Percentiles rank a stretch among this genome's conserved stretches.
phyloP scores from a whole-genome alignment of 2,113 vertebrate species.

The Eubucco bourcierii region DNA sequence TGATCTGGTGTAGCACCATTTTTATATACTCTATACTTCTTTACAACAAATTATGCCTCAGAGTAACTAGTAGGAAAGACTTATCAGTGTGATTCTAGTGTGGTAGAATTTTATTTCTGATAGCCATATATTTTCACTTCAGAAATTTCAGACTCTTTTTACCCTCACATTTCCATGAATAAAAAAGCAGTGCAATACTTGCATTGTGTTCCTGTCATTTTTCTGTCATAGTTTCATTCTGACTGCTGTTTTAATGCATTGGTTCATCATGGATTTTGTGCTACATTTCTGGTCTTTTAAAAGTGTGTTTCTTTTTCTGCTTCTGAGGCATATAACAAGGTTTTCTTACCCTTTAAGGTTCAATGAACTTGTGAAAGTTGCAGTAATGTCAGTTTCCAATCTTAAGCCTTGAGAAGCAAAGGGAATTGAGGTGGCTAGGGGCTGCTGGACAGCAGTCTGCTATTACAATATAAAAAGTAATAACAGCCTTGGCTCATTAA shows the following conservation, averaged over 20 bases:
- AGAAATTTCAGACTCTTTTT: not conserved
- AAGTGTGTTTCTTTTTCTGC: not conserved
- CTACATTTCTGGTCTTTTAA: not conserved
- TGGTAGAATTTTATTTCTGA: too few relatives aligned
- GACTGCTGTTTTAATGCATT: not conserved
- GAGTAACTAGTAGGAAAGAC: too few relatives aligned
- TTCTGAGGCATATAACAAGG: slow-evolving; percentile 48
- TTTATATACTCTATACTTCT: too few relatives aligned
- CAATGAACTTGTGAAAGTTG: slow-evolving; percentile 62
- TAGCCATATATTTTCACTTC: too few relatives aligned
- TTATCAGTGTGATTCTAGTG: too few relatives aligned
- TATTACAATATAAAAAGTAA: slow-evolving; percentile 58
- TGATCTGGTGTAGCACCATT: too few relatives aligned
- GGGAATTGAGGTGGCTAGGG: slow-evolving; percentile 59
- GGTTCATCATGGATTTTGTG: not conserved
- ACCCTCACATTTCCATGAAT: not conserved
- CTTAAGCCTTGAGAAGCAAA: slow-evolving; percentile 42
- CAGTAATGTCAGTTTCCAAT: slow-evolving; percentile 63
- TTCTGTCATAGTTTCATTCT: not conserved
- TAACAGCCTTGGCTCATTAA: slow-evolving; percentile 40
- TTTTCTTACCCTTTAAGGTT: slow-evolving; percentile 66
- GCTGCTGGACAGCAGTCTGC: slow-evolving; percentile 54
- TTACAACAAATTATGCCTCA: too few relatives aligned
- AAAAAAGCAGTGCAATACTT: not conserved
- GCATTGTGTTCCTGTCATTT: not conserved